Evolutionary conservation across 2,113 vertebrate genomes (phyloP).

Genomic region (Camelus dromedarius): DNA sequence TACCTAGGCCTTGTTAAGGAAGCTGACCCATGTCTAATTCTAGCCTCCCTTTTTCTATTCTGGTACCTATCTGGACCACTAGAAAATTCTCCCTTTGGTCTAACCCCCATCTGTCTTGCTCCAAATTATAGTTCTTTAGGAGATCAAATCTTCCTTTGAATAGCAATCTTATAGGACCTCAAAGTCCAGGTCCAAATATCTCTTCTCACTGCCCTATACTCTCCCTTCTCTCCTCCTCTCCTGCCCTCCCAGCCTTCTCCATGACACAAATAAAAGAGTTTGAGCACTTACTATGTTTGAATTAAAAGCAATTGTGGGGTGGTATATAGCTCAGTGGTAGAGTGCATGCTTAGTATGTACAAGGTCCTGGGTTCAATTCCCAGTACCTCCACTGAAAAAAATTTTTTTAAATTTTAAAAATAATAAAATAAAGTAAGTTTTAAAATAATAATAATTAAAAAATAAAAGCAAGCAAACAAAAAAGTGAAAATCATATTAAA

Average conservation of each 20-base stretch:
- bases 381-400: no score
- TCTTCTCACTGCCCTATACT: background rate
- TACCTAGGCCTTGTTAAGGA: background rate
- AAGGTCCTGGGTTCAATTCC: no score
- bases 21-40: background rate
- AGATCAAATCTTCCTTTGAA: slow-evolving; percentile 16
- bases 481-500: background rate
- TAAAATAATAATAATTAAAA: no score
- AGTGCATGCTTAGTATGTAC: no score
- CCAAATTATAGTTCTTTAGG: background rate
- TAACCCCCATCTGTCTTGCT: background rate
- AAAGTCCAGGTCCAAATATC: background rate
- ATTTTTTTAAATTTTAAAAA: no score
- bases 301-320: background rate
- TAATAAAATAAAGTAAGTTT: no score
- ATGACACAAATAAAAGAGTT: background rate
- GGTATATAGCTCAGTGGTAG: no score
- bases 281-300: background rate
- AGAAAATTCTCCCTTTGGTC: background rate
- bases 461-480: background rate
- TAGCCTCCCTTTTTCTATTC: background rate
- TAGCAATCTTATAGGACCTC: background rate
- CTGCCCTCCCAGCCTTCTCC: background rate
- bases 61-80: background rate
- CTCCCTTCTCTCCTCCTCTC: background rate